phyloP scores from a whole-genome alignment of 92 coral and sea anemone species.

The Porites evermanni region DNA sequence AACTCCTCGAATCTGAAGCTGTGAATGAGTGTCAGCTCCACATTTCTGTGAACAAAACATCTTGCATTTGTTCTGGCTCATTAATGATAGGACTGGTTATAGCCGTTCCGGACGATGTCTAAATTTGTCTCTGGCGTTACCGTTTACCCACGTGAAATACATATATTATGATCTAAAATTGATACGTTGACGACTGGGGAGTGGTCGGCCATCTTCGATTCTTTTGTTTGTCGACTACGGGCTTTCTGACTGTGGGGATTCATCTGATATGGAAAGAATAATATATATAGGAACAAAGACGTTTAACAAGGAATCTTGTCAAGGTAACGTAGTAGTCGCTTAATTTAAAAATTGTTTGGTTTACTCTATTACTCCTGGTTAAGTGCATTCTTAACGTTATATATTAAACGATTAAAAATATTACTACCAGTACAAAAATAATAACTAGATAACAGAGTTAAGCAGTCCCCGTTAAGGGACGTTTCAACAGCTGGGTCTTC shows the following conservation, averaged over 20 bases:
- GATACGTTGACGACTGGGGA: conserved; percentile 36
- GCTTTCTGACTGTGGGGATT: not conserved
- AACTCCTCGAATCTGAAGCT: not conserved
- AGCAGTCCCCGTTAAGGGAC: too few species aligned
- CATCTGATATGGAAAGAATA: not conserved
- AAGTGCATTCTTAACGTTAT: too few species aligned
- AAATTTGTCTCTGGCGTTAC: conserved; percentile 29
- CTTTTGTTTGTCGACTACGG: conserved; percentile 20
- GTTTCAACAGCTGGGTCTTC: too few species aligned
- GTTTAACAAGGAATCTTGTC: not conserved
- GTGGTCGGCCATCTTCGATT: conserved; percentile 31
- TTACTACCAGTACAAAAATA: too few species aligned
- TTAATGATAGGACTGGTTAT: not conserved
- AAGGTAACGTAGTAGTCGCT: not conserved
- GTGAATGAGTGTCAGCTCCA: not conserved
- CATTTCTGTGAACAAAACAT: not conserved
- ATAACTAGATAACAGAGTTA: too few species aligned
- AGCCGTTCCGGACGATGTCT: conserved; percentile 3
- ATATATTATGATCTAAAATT: conserved; percentile 55
- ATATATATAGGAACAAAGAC: not conserved
- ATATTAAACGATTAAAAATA: too few species aligned
- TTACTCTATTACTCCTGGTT: too few species aligned
- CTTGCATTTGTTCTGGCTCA: not conserved
- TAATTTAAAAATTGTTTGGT: not conserved
- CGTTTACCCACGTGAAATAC: conserved; percentile 20